Evolutionary conservation across 1,140 invertebrate genomes (phyloP), one percentile per base, ranked within the genome.

Genomic region (Cyphomyrmex costatus): DNA sequence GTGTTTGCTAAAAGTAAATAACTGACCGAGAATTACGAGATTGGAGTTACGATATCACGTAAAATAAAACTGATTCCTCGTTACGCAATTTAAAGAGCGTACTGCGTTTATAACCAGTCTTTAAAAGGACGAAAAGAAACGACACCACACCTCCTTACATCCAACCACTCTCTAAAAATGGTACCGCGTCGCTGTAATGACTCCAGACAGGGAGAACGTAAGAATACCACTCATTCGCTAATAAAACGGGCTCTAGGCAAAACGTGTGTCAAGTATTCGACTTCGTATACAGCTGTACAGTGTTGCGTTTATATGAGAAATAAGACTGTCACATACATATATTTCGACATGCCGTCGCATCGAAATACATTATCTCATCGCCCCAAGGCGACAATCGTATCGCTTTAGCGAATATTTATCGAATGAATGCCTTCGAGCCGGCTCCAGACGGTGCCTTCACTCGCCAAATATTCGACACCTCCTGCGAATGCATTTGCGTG

Each of bases 121-220:
- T 73, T 61, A 60, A 83, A 74, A 83, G 79, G 68, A 83, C 36
- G 53, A 83, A 61, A 83, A 73, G 2, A n/a, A 10, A 33, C 51
- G 36, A 4, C 7, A 77, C 74, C 53, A 3, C 53, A 8, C 66
- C 66, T 73, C 33, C 33, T 12, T n/a, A 16, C 4, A 30, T 2
- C 21, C 33, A 36, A 73, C 12, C n/a, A 3, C 36, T 83, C 71
- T 73, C 79, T 83, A 73, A 73, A 83, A 74, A 83, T 74, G 79
- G 68, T 49, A 61, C 27, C 53, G 36, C 53, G 36, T 73, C 51
- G 51, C 36, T 3, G 53, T 46, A 82, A 82, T 73, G 24, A 71
- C n/a, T 60, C 51, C 66, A 27, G 53, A 46, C 19, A 58, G 36
- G 33, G 19, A 46, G 46, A 1, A 21, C 27, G 61, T 2, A 21